Evolutionary conservation across 2,888 invertebrate genomes (phyloP).

Genomic region (Pachymerium ferrugineum): DNA sequence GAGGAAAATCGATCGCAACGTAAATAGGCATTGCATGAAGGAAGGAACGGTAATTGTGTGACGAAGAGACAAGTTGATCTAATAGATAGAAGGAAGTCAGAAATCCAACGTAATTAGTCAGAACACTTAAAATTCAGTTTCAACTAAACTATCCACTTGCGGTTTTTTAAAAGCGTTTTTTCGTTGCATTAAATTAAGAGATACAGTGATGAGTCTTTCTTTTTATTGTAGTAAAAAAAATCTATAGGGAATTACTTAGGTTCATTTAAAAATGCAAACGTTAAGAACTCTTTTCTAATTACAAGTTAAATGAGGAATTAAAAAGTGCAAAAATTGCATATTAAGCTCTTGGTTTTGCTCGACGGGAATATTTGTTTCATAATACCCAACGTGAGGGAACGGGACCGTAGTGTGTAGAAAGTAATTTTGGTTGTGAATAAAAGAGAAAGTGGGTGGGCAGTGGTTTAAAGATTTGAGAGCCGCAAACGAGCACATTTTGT

Average conservation of each 20-base stretch:
- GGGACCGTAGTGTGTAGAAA: not conserved
- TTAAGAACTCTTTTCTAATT: too few relatives aligned
- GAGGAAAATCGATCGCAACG: not conserved
- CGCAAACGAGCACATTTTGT: conserved; percentile 7
- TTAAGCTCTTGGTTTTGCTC: too few relatives aligned
- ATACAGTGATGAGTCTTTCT: too few relatives aligned
- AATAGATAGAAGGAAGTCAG: not conserved
- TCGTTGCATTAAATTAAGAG: too few relatives aligned
- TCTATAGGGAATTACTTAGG: too few relatives aligned
- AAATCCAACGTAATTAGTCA: not conserved
- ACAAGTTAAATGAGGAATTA: too few relatives aligned
- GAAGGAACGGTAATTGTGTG: not conserved
- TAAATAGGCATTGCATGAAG: not conserved
- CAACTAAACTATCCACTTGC: not conserved
- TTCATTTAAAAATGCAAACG: too few relatives aligned
- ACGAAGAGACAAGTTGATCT: not conserved
- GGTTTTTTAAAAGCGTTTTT: too few relatives aligned
- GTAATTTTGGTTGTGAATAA: not conserved
- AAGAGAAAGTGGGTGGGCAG: conserved; percentile 10
- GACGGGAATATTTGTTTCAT: too few relatives aligned
- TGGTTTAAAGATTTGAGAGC: conserved; percentile 13
- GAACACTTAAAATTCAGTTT: not conserved
- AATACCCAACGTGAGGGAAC: not conserved
- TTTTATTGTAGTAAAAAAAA: too few relatives aligned
- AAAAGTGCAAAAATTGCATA: too few relatives aligned